Percentiles rank a stretch among this genome's conserved stretches.
Evolutionary conservation across 2,888 invertebrate genomes (phyloP).

Genomic region (Napeogenes inachia): DNA sequence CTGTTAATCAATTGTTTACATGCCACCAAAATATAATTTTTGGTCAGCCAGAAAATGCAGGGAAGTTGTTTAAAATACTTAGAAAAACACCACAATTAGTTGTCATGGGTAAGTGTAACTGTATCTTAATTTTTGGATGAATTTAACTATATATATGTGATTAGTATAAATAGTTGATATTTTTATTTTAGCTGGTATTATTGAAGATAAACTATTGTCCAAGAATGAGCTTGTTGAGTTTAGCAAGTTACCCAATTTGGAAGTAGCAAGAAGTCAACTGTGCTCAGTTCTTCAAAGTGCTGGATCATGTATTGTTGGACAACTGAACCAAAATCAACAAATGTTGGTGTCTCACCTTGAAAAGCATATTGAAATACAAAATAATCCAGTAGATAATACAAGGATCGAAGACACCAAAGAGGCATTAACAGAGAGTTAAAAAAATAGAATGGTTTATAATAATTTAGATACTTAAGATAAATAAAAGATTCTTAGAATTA

Average conservation of each 20-base stretch:
- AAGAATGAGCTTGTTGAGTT: constrained; percentile 82
- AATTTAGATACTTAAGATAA: constrained; percentile 10
- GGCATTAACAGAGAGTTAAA: constrained; percentile 22
- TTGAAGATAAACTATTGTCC: constrained; percentile 82
- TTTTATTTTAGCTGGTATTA: constrained; percentile 80
- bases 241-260: constrained; percentile 80
- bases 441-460: constrained; percentile 6
- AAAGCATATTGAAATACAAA: constrained; percentile 69
- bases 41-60: constrained; percentile 80
- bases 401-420: constrained; percentile 20
- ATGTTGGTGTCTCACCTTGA: constrained; percentile 82
- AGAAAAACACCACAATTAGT: constrained; percentile 84
- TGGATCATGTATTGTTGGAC: constrained; percentile 79
- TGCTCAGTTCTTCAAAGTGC: constrained; percentile 83
- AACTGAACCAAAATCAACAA: constrained; percentile 83
- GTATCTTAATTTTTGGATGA: not conserved
- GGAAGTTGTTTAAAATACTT: constrained; percentile 79
- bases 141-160: constrained; percentile 9
- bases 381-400: constrained; percentile 23
- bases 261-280: constrained; percentile 81
- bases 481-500: too few species aligned
- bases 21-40: constrained; percentile 83
- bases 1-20: constrained; percentile 80
- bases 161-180: constrained; percentile 33
- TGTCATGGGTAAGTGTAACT: constrained; percentile 77